Percentiles rank a stretch among this genome's conserved stretches.
phyloP scores from a whole-genome alignment of 1,140 invertebrate species.

The Bicyclus anynana region DNA sequence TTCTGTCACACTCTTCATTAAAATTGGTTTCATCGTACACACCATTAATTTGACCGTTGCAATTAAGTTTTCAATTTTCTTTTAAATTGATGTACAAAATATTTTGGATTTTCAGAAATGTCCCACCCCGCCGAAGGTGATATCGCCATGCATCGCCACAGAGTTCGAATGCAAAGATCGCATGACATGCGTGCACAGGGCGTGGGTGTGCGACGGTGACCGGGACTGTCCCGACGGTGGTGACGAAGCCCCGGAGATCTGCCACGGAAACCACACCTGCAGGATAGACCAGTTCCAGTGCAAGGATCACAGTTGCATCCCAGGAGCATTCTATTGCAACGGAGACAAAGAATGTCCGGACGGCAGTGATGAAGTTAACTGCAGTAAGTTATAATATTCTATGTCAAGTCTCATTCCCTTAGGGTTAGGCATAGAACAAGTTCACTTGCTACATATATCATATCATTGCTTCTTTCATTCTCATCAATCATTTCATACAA shows the following conservation, averaged over 20 bases:
- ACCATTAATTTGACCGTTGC: no score
- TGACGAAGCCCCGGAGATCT: slow-evolving; percentile 84
- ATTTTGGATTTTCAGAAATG: slow-evolving; percentile 75
- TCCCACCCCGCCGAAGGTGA: slow-evolving; percentile 66
- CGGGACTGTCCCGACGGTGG: slow-evolving; percentile 89
- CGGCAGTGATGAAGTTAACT: slow-evolving; percentile 89
- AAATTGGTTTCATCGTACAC: no score
- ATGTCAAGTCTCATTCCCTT: no score
- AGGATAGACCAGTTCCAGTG: slow-evolving; percentile 90
- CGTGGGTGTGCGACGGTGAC: slow-evolving; percentile 92
- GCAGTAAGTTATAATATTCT: slow-evolving; percentile 77
- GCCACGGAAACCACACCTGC: slow-evolving; percentile 86
- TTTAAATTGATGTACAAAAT: slow-evolving; percentile 10
- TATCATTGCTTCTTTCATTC: no score
- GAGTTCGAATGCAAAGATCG: slow-evolving; percentile 93
- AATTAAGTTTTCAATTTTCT: not conserved
- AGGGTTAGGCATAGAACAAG: no score
- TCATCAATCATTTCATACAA: no score
- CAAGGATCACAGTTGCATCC: slow-evolving; percentile 88
- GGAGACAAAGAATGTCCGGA: slow-evolving; percentile 89
- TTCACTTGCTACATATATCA: no score
- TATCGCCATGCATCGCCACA: slow-evolving; percentile 79
- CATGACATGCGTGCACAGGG: slow-evolving; percentile 90
- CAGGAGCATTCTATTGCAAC: slow-evolving; percentile 89
- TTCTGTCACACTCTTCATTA: no score